Conservation (phyloP, 2,888 invertebrate species). For the Aphodius sticticus region DNA sequence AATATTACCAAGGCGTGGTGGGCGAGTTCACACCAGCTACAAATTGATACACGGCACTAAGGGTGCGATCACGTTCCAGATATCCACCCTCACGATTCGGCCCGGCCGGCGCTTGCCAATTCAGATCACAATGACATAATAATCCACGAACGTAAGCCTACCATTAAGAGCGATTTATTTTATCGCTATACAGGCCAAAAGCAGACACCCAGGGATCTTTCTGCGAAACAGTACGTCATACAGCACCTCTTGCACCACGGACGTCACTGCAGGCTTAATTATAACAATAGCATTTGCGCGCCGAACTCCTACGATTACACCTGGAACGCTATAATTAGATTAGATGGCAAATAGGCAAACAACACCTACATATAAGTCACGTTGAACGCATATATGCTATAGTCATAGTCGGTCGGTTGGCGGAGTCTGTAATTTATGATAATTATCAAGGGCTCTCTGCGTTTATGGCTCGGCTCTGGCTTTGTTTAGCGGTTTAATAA, state of each 20-base stretch:
- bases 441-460: conserved; percentile 19
- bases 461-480: conserved; percentile 20
- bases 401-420: neutral
- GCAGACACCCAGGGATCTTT: neutral
- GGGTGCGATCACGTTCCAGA: conserved; percentile 46
- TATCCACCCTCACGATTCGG: conserved; percentile 41
- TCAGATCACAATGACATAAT: conserved; percentile 40
- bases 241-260: conserved; percentile 5
- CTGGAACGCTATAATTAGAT: conserved; percentile 29
- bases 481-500: conserved; percentile 25
- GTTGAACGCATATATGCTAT: neutral
- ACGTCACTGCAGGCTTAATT: conserved; percentile 30
- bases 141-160: conserved; percentile 43
- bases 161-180: conserved; percentile 27
- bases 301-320: conserved; percentile 25
- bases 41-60: conserved; percentile 48
- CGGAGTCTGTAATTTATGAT: conserved; percentile 10
- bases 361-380: conserved; percentile 4
- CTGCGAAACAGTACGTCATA: neutral
- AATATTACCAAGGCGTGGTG: conserved; percentile 9
- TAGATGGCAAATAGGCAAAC: neutral
- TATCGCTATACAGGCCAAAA: conserved; percentile 8
- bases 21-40: conserved; percentile 44
- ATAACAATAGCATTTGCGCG: conserved; percentile 30
- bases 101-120: conserved; percentile 38